Base-by-base conservation (phyloP, 2,113 vertebrate species). In the Sula dactylatra region DNA sequence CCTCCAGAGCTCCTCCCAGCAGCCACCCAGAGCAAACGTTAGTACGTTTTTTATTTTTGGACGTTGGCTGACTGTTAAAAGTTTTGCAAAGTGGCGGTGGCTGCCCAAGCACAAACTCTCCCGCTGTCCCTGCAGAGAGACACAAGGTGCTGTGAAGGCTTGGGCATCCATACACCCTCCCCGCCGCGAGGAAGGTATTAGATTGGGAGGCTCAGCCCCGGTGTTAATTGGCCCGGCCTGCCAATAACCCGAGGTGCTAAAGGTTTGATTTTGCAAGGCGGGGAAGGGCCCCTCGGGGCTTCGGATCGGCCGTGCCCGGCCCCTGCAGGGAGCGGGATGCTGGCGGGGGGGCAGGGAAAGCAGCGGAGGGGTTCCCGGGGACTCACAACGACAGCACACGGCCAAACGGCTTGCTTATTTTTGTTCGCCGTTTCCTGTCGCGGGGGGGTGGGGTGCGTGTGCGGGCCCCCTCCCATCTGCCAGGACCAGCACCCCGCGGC, bases 111-210 rank as follows among this genome's bases (percentile, higher is more conserved):
- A 25, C 49, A 38, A 34, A 12, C 32, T 26, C 15, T 31, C 25
- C 58, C 1, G 4, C 42, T 4, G 12, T 6, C 13, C 13, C 38
- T 54, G 32, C 47, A 6, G 42, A 50, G 42, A 8, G 36, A 8
- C 1, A 2, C 1, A 3, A 8, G 15, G 40, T 4, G 64, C 3
- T 1, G 4, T 2, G 3, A n/a, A 32, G 31, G 5, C 26, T 20
- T 3, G 26, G 40, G 25, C 59, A 66, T 4, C 38, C 32, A 3
- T 3, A 4, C 3, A 3, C 16, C 15, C 36, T n/a, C 17, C 5
- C 8, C 3, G 2, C 13, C 40, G 14, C 5, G 4, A 18, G 22
- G 29, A 34, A 45, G 71, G 0, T 8, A 55, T 4, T 3, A 61
- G 22, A 9, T 1, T 4, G 2, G 1, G 40, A 62, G 24, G 34